phyloP scores from a whole-genome alignment of 2,888 invertebrate genomes.

The Leucania comma region DNA sequence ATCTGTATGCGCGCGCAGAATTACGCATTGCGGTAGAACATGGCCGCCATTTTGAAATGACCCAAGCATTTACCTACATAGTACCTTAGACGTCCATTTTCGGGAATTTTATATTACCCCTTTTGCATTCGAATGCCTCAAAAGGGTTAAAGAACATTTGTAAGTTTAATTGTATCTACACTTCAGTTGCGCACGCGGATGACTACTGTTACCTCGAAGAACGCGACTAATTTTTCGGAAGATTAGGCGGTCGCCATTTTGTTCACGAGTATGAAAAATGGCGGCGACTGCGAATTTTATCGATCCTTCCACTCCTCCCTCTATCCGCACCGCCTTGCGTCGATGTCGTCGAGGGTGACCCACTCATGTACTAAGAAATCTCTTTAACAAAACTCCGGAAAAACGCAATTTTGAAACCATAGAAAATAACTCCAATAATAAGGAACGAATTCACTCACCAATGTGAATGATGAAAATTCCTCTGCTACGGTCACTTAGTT shows the following conservation, averaged over 20 bases:
- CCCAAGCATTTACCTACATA: no score
- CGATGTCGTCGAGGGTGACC: not conserved
- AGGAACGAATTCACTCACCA: slow-evolving; percentile 10
- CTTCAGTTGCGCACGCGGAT: not conserved
- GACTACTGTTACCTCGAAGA: not conserved
- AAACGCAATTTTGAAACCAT: not conserved
- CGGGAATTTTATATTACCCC: not conserved
- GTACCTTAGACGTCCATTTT: not conserved
- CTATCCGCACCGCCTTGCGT: not conserved
- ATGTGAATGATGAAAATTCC: not conserved
- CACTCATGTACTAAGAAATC: not conserved
- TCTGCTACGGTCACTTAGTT: not conserved
- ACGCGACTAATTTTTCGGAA: no score
- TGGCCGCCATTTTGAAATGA: slow-evolving; percentile 37
- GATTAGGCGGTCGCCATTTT: not conserved
- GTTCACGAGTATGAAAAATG: not conserved
- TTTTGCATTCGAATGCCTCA: not conserved
- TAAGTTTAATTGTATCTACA: not conserved
- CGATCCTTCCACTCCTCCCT: not conserved
- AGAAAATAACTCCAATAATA: not conserved
- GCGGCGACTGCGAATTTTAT: not conserved
- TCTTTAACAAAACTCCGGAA: not conserved
- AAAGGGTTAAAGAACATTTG: not conserved
- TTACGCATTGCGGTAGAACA: not conserved
- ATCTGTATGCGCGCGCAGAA: slow-evolving; percentile 26